Conservation (phyloP, 2,888 invertebrate genomes). For the Ganaspis brasiliensis region DNA sequence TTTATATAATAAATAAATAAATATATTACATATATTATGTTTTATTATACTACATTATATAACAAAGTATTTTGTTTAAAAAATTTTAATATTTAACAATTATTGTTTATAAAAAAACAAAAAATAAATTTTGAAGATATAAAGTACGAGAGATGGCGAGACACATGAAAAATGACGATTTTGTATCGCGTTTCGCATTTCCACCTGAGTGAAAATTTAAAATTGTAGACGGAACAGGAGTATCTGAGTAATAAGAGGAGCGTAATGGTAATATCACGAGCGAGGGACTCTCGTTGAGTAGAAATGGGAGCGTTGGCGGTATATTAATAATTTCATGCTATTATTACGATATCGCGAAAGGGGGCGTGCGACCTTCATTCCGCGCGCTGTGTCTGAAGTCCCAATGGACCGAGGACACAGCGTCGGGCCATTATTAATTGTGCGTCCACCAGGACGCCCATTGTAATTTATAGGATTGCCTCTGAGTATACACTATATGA, state of each 20-base stretch:
- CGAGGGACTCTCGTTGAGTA: conserved; percentile 55
- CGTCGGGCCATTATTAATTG: conserved; percentile 46
- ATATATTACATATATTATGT: too few relatives aligned
- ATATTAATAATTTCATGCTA: conserved; percentile 63
- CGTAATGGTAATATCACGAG: conserved; percentile 27
- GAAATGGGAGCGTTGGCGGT: conserved; percentile 55
- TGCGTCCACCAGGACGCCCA: conserved; percentile 56
- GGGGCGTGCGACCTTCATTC: conserved; percentile 54
- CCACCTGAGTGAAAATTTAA: conserved; percentile 20
- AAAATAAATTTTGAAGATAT: background rate
- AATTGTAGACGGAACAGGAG: conserved; percentile 18
- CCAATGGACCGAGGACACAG: conserved; percentile 21
- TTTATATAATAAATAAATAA: too few relatives aligned
- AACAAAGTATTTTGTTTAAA: too few relatives aligned
- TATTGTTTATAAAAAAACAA: background rate
- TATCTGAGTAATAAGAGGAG: conserved; percentile 18
- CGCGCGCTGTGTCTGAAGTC: conserved; percentile 41
- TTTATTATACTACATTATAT: too few relatives aligned
- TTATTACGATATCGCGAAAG: conserved; percentile 61
- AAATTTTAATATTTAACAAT: too few relatives aligned
- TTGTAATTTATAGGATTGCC: conserved; percentile 59
- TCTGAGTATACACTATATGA: conserved; percentile 39
- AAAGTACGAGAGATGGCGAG: background rate
- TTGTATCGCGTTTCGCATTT: conserved; percentile 6
- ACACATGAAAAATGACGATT: conserved; percentile 12